Evolutionary conservation across 2,797 vertebrate genomes (phyloP).

Genomic region (Vireo griseus): DNA sequence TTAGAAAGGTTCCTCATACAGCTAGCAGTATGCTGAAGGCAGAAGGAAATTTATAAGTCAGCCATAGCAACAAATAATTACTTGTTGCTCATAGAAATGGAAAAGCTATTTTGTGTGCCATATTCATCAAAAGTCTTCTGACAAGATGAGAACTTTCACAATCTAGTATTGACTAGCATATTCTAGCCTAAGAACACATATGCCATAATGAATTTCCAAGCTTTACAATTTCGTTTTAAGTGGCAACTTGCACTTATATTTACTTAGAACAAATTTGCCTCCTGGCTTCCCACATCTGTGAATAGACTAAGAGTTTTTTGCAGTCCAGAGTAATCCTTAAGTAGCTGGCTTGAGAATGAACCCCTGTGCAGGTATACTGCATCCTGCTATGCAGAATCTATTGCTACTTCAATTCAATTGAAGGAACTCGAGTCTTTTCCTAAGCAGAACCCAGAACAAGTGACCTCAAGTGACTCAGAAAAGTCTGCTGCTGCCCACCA

Average conservation of each 20-base stretch:
- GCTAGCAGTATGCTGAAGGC: neutral
- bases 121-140: slow-evolving; percentile 15
- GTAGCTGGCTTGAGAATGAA: neutral
- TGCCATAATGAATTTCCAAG: neutral
- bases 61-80: neutral
- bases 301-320: neutral
- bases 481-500: neutral
- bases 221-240: neutral
- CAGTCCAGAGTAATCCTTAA: neutral
- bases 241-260: neutral
- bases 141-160: slow-evolving; percentile 1
- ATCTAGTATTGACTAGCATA: neutral
- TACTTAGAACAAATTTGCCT: neutral
- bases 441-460: neutral
- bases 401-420: neutral
- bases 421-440: neutral
- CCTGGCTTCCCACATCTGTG: neutral
- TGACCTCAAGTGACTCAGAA: accelerated
- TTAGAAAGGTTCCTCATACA: neutral
- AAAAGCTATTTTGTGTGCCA: neutral
- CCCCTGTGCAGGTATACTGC: neutral
- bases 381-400: neutral
- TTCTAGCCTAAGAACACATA: neutral
- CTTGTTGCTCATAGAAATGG: neutral
- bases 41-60: slow-evolving; percentile 26